These are phyloP conservation scores for Paramisgurnus dabryanus DNA, from an alignment of 2,113 vertebrate species.

Conservation along the genomic window DNA sequence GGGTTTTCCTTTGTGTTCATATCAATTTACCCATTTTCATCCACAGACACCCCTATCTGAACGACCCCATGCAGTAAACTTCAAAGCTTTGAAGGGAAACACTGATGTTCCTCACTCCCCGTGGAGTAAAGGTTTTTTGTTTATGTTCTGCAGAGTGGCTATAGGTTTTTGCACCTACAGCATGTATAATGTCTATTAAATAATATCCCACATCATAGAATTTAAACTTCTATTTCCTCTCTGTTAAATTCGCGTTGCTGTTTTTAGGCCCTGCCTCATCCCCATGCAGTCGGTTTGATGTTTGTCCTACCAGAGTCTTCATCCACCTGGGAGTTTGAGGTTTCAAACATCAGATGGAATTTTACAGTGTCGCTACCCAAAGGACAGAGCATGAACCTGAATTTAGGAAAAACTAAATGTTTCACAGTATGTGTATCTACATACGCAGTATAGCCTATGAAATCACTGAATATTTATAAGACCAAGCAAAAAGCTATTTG, in stretches of 20 bases:
- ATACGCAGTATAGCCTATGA: too few relatives aligned
- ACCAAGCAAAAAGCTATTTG: too few relatives aligned
- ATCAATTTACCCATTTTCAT: too few relatives aligned
- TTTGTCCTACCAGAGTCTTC: constrained; percentile 3
- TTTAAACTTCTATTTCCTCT: background rate
- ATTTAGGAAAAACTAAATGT: background rate
- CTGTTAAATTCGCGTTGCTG: background rate
- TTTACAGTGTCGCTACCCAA: background rate
- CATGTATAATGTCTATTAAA: too few relatives aligned
- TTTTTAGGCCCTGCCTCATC: background rate
- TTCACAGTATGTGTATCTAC: too few relatives aligned
- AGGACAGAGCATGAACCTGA: background rate
- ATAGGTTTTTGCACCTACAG: too few relatives aligned
- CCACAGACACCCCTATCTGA: too few relatives aligned
- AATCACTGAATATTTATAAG: too few relatives aligned
- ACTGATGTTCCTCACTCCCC: background rate
- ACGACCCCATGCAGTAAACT: background rate
- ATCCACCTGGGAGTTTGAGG: constrained; percentile 14
- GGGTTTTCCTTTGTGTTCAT: too few relatives aligned
- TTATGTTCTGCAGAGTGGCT: background rate
- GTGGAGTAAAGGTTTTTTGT: background rate
- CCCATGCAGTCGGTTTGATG: constrained; percentile 15
- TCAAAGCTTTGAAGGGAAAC: constrained; percentile 22
- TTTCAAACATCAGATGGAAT: constrained; percentile 18
- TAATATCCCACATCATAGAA: too few relatives aligned